A percentile compares a stretch with the other conserved stretches of the same genome.
These are phyloP conservation scores for Pseudanteris insignis DNA, from an alignment of 2,888 invertebrate genomes.

Conservation along the genomic window DNA sequence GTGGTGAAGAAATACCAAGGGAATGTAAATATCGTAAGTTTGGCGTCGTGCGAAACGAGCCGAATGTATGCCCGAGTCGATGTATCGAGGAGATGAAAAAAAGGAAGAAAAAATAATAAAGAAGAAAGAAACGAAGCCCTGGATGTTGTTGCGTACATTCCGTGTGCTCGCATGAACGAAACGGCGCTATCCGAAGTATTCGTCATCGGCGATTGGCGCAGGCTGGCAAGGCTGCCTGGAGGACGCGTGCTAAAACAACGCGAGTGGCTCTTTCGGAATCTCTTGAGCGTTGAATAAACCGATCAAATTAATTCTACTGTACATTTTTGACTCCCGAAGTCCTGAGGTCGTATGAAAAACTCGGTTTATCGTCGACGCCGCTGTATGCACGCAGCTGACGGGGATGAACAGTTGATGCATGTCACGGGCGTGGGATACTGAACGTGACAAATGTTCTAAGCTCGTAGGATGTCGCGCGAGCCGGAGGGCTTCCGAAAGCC, in stretches of 20 bases:
- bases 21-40: too few relatives aligned
- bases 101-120: neutral
- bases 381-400: too few relatives aligned
- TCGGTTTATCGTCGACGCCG: too few relatives aligned
- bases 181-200: slow-evolving; percentile 26
- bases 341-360: too few relatives aligned
- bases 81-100: neutral
- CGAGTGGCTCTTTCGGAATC: slow-evolving; percentile 58
- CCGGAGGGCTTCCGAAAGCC: slow-evolving; percentile 56
- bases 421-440: too few relatives aligned
- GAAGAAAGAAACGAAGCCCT: slow-evolving; percentile 1
- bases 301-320: slow-evolving; percentile 56
- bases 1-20: too few relatives aligned
- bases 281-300: slow-evolving; percentile 56
- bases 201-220: slow-evolving; percentile 27
- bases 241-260: slow-evolving; percentile 31
- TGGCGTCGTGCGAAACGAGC: too few relatives aligned
- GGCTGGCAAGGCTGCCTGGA: slow-evolving; percentile 33
- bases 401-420: too few relatives aligned
- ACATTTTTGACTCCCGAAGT: too few relatives aligned
- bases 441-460: slow-evolving; percentile 57
- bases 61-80: too few relatives aligned
- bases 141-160: slow-evolving; percentile 26
- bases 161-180: slow-evolving; percentile 23
- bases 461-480: slow-evolving; percentile 49